Conservation (phyloP, 2,888 invertebrate genomes). For the Ornithoptera priamus region DNA sequence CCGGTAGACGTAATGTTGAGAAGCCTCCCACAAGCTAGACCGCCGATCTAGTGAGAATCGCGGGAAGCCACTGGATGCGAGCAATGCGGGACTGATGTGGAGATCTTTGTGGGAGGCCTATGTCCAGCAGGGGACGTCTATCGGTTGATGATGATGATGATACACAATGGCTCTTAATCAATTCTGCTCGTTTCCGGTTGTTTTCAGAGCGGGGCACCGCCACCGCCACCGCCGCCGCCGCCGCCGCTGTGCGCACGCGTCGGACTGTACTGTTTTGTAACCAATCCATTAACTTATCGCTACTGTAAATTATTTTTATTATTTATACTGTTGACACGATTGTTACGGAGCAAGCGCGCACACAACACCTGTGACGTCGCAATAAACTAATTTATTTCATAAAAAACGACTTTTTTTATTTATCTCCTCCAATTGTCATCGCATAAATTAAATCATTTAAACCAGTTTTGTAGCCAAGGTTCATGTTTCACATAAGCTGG, state of each 20-base stretch:
- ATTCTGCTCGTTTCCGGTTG: slow-evolving; percentile 30
- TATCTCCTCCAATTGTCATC: not conserved
- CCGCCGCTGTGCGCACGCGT: slow-evolving; percentile 47
- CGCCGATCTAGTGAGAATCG: too few species aligned
- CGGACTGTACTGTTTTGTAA: slow-evolving; percentile 70
- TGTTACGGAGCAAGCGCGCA: slow-evolving; percentile 67
- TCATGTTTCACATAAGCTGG: too few species aligned
- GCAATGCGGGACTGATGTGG: too few species aligned
- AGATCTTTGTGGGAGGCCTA: too few species aligned
- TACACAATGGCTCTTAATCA: too few species aligned
- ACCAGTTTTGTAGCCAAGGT: too few species aligned
- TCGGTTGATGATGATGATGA: too few species aligned
- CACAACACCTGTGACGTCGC: slow-evolving; percentile 65
- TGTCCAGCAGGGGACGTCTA: too few species aligned
- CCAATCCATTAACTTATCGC: slow-evolving; percentile 77
- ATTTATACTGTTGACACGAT: slow-evolving; percentile 75
- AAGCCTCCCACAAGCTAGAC: too few species aligned
- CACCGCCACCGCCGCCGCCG: slow-evolving; percentile 42
- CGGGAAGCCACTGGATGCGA: too few species aligned
- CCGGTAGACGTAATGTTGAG: too few species aligned
- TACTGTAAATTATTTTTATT: slow-evolving; percentile 80
- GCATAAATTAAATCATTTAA: too few species aligned
- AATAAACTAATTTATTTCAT: slow-evolving; percentile 80
- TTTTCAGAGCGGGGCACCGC: slow-evolving; percentile 56
- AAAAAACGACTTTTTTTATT: slow-evolving; percentile 50